These are phyloP conservation scores for Corythornis madagascariensis DNA, from an alignment of 2,113 vertebrate genomes.

Conservation along the genomic window DNA sequence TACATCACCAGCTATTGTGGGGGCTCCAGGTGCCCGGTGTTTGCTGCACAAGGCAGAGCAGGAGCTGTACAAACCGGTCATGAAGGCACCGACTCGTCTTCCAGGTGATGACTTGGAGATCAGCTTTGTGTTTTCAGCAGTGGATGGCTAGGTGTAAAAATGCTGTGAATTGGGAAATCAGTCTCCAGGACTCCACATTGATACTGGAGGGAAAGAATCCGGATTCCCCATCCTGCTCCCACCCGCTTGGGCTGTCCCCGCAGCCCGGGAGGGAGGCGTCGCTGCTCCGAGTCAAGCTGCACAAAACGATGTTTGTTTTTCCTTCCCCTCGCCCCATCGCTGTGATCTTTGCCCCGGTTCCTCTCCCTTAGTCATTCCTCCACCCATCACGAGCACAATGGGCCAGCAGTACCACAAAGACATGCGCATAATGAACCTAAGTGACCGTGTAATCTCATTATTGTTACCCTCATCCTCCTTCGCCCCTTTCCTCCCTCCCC, in stretches of 20 bases:
- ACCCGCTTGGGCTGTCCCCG: neutral
- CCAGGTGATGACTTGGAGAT: neutral
- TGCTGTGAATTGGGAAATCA: neutral
- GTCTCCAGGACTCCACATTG: neutral
- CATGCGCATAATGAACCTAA: conserved; percentile 19
- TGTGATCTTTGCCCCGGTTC: neutral
- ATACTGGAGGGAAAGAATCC: neutral
- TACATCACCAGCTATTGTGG: neutral
- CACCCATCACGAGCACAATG: neutral
- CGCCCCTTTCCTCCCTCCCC: neutral
- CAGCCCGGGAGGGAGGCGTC: accelerated
- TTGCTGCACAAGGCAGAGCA: accelerated
- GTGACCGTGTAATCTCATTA: conserved; percentile 60
- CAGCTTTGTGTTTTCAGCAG: accelerated
- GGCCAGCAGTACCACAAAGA: neutral
- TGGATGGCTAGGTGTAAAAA: neutral
- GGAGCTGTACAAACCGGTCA: neutral
- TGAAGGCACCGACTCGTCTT: neutral
- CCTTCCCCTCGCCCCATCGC: accelerated
- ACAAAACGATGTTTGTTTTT: neutral
- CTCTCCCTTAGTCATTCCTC: neutral
- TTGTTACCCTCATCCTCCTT: conserved; percentile 30
- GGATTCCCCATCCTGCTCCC: accelerated
- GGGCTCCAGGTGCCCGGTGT: neutral
- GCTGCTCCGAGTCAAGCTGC: neutral